These are phyloP conservation scores for Garra rufa DNA, from an alignment of 2,113 vertebrate genomes.

Conservation along the genomic window DNA sequence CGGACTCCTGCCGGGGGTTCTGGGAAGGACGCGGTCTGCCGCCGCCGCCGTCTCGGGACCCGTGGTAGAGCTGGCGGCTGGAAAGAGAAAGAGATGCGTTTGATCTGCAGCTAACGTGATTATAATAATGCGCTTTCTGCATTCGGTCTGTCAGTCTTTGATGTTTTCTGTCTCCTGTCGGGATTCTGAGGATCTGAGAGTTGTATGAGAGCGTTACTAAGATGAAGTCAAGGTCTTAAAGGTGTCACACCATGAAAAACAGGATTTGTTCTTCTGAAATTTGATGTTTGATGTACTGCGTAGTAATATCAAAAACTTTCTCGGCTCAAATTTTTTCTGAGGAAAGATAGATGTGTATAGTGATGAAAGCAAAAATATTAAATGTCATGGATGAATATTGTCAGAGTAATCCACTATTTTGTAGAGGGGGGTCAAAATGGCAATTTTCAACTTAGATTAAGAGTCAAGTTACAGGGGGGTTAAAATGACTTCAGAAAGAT, in stretches of 20 bases:
- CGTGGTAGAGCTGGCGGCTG: conserved; percentile 90
- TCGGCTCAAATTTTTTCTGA: too few species aligned
- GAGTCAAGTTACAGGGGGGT: too few species aligned
- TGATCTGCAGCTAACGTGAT: neutral
- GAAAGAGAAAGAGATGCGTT: conserved; percentile 29
- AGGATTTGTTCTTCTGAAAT: neutral
- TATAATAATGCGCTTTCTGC: neutral
- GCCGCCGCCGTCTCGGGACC: conserved; percentile 81
- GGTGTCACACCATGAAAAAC: neutral
- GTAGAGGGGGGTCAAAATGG: too few species aligned
- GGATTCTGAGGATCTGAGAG: neutral
- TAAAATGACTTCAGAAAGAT: too few species aligned
- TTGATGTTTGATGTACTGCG: neutral
- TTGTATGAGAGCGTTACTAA: neutral
- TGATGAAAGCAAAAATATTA: too few species aligned
- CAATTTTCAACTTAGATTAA: too few species aligned
- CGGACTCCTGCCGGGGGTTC: conserved; percentile 79
- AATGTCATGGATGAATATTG: too few species aligned
- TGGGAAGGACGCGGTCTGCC: conserved; percentile 78
- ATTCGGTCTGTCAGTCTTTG: neutral
- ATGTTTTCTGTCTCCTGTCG: neutral
- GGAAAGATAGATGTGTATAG: too few species aligned
- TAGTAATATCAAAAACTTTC: neutral
- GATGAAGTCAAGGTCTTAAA: neutral
- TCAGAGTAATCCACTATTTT: too few species aligned